Evolutionary conservation across 2,888 invertebrate genomes (phyloP).

Genomic region (Macropis europaea): DNA sequence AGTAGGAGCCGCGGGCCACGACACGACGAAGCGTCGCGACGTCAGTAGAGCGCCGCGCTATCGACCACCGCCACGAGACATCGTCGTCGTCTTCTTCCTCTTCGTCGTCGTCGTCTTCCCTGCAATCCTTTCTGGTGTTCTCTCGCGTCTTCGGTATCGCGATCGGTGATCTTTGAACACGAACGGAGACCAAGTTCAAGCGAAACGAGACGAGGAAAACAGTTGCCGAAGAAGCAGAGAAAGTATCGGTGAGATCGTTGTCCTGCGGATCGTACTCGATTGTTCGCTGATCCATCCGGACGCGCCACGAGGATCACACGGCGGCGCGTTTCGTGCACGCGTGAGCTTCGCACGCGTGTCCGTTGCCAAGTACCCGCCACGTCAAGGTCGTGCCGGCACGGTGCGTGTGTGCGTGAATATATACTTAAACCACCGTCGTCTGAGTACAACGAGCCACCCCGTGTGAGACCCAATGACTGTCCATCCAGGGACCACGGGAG

Average conservation of each 20-base stretch:
- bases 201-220: not conserved
- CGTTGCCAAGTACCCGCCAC: conserved; percentile 45
- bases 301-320: conserved; percentile 61
- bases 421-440: conserved; percentile 51
- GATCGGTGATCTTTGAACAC: not conserved
- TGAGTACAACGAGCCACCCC: conserved; percentile 60
- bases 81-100: conserved; percentile 60
- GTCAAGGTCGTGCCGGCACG: conserved; percentile 50
- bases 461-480: conserved; percentile 78
- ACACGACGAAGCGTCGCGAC: conserved; percentile 81
- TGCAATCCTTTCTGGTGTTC: conserved; percentile 26
- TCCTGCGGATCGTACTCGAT: conserved; percentile 8
- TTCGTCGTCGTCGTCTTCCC: conserved; percentile 40
- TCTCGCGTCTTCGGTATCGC: not conserved
- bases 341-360: conserved; percentile 53
- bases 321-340: conserved; percentile 59
- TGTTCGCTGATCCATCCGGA: conserved; percentile 33
- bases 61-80: conserved; percentile 77
- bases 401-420: conserved; percentile 61
- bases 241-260: not conserved
- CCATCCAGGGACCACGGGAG: conserved; percentile 79
- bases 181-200: too few species aligned
- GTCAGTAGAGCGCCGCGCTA: conserved; percentile 79
- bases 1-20: conserved; percentile 79
- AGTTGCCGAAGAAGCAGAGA: not conserved